Conservation (phyloP, 1,140 invertebrate genomes). For the Mizuhopecten yessoensis region DNA sequence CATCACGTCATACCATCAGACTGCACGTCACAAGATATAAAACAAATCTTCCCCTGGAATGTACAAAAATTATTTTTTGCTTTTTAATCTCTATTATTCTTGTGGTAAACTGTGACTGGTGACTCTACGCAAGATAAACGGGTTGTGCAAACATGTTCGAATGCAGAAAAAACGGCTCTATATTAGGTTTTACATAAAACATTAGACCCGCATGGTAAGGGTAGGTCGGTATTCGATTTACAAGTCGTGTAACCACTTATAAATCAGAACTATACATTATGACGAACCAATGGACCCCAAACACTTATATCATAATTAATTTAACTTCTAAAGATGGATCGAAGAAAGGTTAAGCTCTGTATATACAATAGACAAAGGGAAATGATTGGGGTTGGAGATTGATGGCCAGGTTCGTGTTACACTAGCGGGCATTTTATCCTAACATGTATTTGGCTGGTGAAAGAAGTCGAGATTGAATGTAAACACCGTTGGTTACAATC, state of each 20-base stretch:
- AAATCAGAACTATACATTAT: not conserved
- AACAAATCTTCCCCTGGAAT: too few species aligned
- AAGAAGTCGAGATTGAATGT: slow-evolving; percentile 33
- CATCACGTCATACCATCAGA: too few species aligned
- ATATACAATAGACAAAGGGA: not conserved
- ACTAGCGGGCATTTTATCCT: not conserved
- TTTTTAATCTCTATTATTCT: too few species aligned
- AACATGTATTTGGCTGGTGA: not conserved
- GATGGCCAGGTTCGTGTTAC: slow-evolving; percentile 8
- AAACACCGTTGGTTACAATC: not conserved
- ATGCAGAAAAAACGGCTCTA: too few species aligned
- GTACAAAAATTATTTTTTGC: too few species aligned
- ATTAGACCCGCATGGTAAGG: too few species aligned
- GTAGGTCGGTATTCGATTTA: not conserved
- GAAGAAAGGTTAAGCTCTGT: slow-evolving; percentile 3
- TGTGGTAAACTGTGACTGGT: too few species aligned
- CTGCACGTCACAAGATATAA: too few species aligned
- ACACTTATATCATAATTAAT: slow-evolving; percentile 19
- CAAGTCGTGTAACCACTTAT: not conserved
- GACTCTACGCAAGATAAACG: too few species aligned
- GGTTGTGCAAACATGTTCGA: too few species aligned
- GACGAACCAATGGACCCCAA: slow-evolving; percentile 7
- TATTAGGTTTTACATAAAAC: too few species aligned
- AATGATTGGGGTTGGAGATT: not conserved
- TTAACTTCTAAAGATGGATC: not conserved